Evolutionary conservation across 2,888 invertebrate genomes (phyloP).

Genomic region (Helobdella robusta): DNA sequence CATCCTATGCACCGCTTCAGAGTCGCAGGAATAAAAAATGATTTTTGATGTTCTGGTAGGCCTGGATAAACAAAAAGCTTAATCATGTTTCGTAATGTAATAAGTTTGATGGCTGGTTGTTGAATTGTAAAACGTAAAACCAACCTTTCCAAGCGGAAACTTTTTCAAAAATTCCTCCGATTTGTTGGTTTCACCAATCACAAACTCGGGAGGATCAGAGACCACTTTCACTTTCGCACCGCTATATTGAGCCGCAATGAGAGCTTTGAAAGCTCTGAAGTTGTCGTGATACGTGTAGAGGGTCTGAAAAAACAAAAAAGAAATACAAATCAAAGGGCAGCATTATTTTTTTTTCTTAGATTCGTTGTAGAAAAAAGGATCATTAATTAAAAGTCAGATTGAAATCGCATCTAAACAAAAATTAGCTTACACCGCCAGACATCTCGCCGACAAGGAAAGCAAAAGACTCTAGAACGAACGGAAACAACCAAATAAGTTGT

Average conservation of each 20-base stretch:
- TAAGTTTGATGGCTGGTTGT: not conserved
- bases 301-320: constrained; percentile 59
- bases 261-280: constrained; percentile 92
- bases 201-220: constrained; percentile 58
- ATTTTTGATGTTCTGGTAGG: too few species aligned
- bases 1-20: too few species aligned
- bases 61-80: too few species aligned
- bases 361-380: not conserved
- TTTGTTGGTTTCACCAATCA: constrained; percentile 87
- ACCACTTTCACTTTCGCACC: constrained; percentile 57
- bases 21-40: too few species aligned
- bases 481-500: not conserved
- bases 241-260: constrained; percentile 93
- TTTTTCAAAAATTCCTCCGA: constrained; percentile 75
- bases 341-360: not conserved
- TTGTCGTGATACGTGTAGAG: constrained; percentile 95
- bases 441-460: constrained; percentile 8
- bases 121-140: not conserved
- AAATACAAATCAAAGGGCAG: not conserved
- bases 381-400: not conserved
- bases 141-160: constrained; percentile 93
- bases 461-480: not conserved
- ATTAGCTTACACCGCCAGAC: constrained; percentile 17
- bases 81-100: too few species aligned
- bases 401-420: not conserved